Conservation (phyloP, 2,113 vertebrate genomes). For the Echinops telfairi region DNA sequence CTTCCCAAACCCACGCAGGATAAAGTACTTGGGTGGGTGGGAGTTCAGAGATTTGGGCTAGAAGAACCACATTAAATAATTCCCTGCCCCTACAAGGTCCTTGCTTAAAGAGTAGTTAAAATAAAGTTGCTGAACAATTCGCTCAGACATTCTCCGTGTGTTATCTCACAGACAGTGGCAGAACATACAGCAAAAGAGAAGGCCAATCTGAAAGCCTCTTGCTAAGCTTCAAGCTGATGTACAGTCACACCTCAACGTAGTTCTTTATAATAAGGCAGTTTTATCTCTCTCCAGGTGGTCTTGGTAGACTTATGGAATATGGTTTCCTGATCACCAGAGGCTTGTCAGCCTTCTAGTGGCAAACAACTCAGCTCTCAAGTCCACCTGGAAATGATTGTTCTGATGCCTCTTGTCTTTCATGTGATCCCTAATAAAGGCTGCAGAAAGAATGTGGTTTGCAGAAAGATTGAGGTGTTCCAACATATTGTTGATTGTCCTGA, state of each 20-base stretch:
- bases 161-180: constrained; percentile 8
- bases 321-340: constrained; percentile 70
- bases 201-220: constrained; percentile 60
- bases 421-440: constrained; percentile 60
- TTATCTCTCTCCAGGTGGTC: constrained; percentile 71
- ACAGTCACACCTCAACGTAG: constrained; percentile 46
- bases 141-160: constrained; percentile 52
- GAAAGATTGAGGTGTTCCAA: constrained; percentile 56
- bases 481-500: constrained; percentile 60
- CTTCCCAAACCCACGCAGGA: no score
- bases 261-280: constrained; percentile 54
- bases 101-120: constrained; percentile 58
- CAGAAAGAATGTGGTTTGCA: constrained; percentile 67
- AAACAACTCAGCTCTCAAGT: constrained; percentile 65
- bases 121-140: constrained; percentile 56
- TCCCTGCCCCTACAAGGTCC: background rate
- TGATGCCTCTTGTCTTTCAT: constrained; percentile 70
- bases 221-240: constrained; percentile 39
- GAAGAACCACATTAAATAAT: no score
- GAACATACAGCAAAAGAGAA: constrained; percentile 55
- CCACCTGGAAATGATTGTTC: constrained; percentile 81
- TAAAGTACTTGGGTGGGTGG: no score
- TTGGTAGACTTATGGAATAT: constrained; percentile 64
- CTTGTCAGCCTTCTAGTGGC: constrained; percentile 73
- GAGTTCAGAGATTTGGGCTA: no score